phyloP scores from a whole-genome alignment of 2,113 vertebrate genomes.

The Cololabis saira region DNA sequence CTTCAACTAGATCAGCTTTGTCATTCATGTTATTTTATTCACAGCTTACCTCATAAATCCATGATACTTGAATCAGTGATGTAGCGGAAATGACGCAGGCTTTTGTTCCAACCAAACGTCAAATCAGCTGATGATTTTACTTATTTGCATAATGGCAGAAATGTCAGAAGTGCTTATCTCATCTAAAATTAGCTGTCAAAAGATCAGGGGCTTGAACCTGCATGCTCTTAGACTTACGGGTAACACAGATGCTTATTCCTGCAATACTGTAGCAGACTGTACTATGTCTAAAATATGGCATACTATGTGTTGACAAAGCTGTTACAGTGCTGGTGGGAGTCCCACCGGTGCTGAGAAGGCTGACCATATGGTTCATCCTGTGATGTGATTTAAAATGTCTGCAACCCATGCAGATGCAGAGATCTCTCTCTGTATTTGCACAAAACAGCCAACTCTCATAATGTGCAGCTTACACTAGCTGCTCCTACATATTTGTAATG shows the following conservation, averaged over 20 bases:
- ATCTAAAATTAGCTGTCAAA: constrained; percentile 27
- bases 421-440: constrained; percentile 19
- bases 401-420: constrained; percentile 34
- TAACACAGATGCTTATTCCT: constrained; percentile 22
- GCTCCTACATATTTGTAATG: constrained; percentile 11
- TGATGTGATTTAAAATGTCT: constrained; percentile 58
- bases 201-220: constrained; percentile 26
- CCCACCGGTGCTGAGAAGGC: constrained; percentile 38
- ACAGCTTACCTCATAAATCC: too few relatives aligned
- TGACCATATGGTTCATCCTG: constrained; percentile 63
- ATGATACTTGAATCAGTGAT: constrained; percentile 14
- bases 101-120: constrained; percentile 21
- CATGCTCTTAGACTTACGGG: constrained; percentile 14
- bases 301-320: constrained; percentile 60
- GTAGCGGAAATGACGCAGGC: constrained; percentile 11
- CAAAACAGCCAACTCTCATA: constrained; percentile 10
- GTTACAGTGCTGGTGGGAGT: constrained; percentile 47
- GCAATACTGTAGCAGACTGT: constrained; percentile 14
- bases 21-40: too few relatives aligned
- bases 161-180: constrained; percentile 17
- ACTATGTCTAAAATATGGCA: constrained; percentile 53
- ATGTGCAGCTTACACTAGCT: constrained; percentile 2
- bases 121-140: constrained; percentile 17
- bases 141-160: constrained; percentile 33
- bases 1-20: too few relatives aligned